Evolutionary conservation across 2,113 vertebrate genomes (phyloP).

Genomic region (Poeciliopsis occidentalis): DNA sequence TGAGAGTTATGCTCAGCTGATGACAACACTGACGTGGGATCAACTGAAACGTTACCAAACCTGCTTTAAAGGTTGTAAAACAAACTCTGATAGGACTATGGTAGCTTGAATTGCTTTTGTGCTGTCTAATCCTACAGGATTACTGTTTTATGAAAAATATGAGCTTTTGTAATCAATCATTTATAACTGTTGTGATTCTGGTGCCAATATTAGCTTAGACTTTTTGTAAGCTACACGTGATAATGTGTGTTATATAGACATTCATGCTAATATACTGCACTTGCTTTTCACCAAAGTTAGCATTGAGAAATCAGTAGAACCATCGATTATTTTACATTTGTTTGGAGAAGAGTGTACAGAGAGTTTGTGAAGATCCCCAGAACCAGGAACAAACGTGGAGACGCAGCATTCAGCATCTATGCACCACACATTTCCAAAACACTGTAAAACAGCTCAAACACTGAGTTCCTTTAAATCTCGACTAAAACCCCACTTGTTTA

Average conservation of each 20-base stretch:
- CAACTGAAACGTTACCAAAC: constrained; percentile 40
- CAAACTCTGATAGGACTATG: constrained; percentile 24
- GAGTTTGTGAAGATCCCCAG: background rate
- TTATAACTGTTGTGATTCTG: background rate
- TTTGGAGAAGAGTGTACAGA: background rate
- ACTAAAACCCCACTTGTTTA: too few relatives aligned
- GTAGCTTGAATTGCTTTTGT: constrained; percentile 29
- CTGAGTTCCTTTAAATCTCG: too few relatives aligned
- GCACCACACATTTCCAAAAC: too few relatives aligned
- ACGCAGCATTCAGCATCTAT: too few relatives aligned
- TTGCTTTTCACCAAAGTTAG: background rate
- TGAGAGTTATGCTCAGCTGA: constrained; percentile 49
- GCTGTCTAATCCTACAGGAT: constrained; percentile 7
- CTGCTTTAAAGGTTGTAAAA: constrained; percentile 46
- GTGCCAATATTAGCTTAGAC: background rate
- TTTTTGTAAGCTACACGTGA: background rate
- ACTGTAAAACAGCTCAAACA: too few relatives aligned
- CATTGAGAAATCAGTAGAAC: background rate
- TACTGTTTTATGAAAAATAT: background rate
- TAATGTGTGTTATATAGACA: background rate
- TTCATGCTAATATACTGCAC: background rate
- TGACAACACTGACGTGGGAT: constrained; percentile 35
- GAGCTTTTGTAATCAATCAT: background rate
- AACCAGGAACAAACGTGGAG: too few relatives aligned
- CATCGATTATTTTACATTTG: background rate